phyloP scores from a whole-genome alignment of 2,888 invertebrate species.

The Xestobium rufovillosum region DNA sequence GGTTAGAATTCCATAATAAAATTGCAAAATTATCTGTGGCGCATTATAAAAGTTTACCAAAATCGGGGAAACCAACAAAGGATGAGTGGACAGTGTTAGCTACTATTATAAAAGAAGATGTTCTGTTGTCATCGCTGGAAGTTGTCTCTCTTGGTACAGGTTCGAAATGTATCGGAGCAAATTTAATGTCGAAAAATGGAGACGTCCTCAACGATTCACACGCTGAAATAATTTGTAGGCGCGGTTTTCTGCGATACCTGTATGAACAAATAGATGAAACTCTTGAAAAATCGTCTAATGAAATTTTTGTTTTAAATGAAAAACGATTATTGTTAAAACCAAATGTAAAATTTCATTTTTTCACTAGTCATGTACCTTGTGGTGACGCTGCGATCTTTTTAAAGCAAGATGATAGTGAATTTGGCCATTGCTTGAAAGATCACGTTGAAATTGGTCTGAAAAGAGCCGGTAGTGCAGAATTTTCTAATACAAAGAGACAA shows the following conservation, averaged over 20 bases:
- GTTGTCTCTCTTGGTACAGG: constrained; percentile 84
- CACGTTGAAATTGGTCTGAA: constrained; percentile 18
- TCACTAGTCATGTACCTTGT: constrained; percentile 82
- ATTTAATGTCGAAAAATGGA: constrained; percentile 57
- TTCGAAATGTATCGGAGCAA: constrained; percentile 80
- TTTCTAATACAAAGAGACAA: too few species aligned
- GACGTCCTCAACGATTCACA: constrained; percentile 82
- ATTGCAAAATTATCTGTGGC: constrained; percentile 54
- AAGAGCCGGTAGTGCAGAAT: too few species aligned
- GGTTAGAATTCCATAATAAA: constrained; percentile 27
- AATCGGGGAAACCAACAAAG: constrained; percentile 69
- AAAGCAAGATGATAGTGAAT: constrained; percentile 41
- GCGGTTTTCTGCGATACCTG: constrained; percentile 73
- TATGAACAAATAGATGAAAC: constrained; percentile 48
- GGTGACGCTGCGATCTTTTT: constrained; percentile 87
- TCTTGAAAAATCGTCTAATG: constrained; percentile 12
- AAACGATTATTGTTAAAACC: constrained; percentile 36
- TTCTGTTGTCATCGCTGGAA: constrained; percentile 40
- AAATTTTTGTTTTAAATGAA: constrained; percentile 24
- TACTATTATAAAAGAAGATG: constrained; percentile 56
- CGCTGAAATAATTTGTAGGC: constrained; percentile 80
- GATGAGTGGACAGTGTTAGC: constrained; percentile 82
- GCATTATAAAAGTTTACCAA: constrained; percentile 57
- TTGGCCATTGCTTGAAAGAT: constrained; percentile 25
- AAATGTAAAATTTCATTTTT: constrained; percentile 69